phyloP scores from a whole-genome alignment of 2,888 invertebrate species.

The Leptura quadrifasciata region DNA sequence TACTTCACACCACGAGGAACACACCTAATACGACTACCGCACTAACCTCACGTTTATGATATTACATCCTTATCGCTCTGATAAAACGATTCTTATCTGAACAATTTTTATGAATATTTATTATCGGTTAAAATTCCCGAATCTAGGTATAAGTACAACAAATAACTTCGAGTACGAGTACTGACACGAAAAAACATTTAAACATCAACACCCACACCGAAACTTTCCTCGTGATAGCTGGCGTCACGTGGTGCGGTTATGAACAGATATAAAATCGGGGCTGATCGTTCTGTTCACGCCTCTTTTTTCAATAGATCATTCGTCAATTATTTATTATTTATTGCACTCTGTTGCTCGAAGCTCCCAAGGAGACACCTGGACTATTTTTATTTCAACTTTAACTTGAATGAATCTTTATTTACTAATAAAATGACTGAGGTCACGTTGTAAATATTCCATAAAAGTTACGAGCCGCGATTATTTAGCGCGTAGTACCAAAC shows the following conservation, averaged over 20 bases:
- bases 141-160: neutral
- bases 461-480: neutral
- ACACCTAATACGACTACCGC: neutral
- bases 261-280: no score
- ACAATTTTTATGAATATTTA: neutral
- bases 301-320: no score
- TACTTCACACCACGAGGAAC: neutral
- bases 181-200: neutral
- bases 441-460: neutral
- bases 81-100: neutral
- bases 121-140: neutral
- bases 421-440: neutral
- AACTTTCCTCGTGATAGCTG: neutral
- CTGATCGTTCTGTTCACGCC: no score
- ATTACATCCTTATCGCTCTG: neutral
- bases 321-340: no score
- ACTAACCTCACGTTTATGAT: neutral
- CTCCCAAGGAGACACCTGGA: neutral
- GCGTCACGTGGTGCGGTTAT: neutral
- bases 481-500: constrained; percentile 16
- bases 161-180: neutral
- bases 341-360: no score
- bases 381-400: neutral
- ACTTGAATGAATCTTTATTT: neutral
- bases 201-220: neutral